A percentile compares a stretch with the other conserved stretches of the same genome.
These are phyloP conservation scores for Ormyrus thymus DNA, from an alignment of 2,888 invertebrate genomes.

Conservation along the genomic window DNA sequence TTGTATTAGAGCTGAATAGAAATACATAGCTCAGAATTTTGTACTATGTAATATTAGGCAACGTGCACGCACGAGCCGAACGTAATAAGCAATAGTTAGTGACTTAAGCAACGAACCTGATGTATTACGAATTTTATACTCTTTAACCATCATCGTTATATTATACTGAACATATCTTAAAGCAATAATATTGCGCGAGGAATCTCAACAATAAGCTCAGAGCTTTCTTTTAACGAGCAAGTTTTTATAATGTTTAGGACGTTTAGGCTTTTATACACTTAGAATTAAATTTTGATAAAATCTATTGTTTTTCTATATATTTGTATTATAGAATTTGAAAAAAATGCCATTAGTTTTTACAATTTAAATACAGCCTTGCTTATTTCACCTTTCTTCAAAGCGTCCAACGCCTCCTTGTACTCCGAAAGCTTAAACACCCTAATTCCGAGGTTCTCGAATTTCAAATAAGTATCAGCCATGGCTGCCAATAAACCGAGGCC, in stretches of 20 bases:
- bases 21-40: slow-evolving; percentile 39
- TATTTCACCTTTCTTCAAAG: slow-evolving; percentile 77
- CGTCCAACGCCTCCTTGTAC: slow-evolving; percentile 77
- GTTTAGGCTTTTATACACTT: slow-evolving; percentile 45
- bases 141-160: slow-evolving; percentile 35
- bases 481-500: slow-evolving; percentile 80
- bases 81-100: slow-evolving; percentile 49
- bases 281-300: slow-evolving; percentile 27
- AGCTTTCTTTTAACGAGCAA: slow-evolving; percentile 41
- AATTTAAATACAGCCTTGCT: slow-evolving; percentile 78
- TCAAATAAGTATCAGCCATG: slow-evolving; percentile 80
- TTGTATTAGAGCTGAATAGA: slow-evolving; percentile 33
- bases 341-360: slow-evolving; percentile 46
- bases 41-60: slow-evolving; percentile 22
- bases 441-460: slow-evolving; percentile 79
- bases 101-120: slow-evolving; percentile 49
- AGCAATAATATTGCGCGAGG: slow-evolving; percentile 42
- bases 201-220: slow-evolving; percentile 46
- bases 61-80: not conserved
- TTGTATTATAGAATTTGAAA: slow-evolving; percentile 45
- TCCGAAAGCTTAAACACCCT: slow-evolving; percentile 77
- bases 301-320: slow-evolving; percentile 50
- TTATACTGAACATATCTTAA: slow-evolving; percentile 45
- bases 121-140: slow-evolving; percentile 51
- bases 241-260: slow-evolving; percentile 42